Percentiles rank a stretch among this genome's conserved stretches.
Evolutionary conservation across 2,113 vertebrate genomes (phyloP).

Genomic region (Entosphenus tridentatus): DNA sequence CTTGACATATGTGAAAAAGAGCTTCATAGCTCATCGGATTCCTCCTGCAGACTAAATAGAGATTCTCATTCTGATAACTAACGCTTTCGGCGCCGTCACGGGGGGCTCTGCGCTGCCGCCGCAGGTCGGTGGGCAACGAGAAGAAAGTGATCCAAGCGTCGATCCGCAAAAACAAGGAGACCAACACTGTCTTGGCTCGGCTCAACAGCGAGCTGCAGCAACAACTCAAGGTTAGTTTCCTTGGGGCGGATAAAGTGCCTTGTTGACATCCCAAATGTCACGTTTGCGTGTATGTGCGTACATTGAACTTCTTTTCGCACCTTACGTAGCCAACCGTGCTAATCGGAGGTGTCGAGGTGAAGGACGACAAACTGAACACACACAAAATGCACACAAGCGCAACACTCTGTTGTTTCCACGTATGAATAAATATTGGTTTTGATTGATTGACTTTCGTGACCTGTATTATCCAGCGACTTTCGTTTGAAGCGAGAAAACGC

Average conservation of each 20-base stretch:
- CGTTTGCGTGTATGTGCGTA: neutral
- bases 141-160: slow-evolving; percentile 75
- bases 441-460: too few relatives aligned
- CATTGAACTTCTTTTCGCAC: neutral
- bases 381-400: neutral
- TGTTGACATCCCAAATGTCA: neutral
- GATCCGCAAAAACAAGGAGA: slow-evolving; percentile 81
- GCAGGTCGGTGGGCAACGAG: slow-evolving; percentile 51
- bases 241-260: neutral
- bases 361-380: neutral
- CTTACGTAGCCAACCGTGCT: neutral
- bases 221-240: slow-evolving; percentile 58
- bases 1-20: too few relatives aligned
- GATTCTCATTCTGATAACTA: too few relatives aligned
- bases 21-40: too few relatives aligned
- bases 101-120: slow-evolving; percentile 8
- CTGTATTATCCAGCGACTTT: too few relatives aligned
- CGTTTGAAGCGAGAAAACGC: neutral
- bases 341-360: neutral
- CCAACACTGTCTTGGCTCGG: slow-evolving; percentile 65
- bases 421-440: neutral
- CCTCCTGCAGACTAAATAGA: too few relatives aligned
- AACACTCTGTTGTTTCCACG: slow-evolving; percentile 1
- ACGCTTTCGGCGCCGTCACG: too few relatives aligned
- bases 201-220: slow-evolving; percentile 90